A percentile compares a stretch with the other conserved stretches of the same genome.
phyloP scores from a whole-genome alignment of 2,113 vertebrate genomes.

The Thunnus maccoyii region DNA sequence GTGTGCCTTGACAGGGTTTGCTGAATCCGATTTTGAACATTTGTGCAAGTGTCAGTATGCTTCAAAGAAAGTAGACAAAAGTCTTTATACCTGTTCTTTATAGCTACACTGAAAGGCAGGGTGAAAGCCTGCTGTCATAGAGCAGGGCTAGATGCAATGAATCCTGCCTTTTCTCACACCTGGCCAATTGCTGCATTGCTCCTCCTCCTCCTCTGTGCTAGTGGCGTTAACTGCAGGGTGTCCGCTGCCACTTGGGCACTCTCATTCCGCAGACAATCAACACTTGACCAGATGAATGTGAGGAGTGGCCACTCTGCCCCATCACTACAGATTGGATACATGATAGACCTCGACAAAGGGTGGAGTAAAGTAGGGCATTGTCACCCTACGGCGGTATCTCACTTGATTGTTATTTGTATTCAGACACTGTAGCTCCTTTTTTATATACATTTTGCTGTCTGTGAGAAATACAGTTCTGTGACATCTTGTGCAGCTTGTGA shows the following conservation, averaged over 20 bases:
- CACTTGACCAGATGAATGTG: constrained; percentile 62
- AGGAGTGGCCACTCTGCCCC: constrained; percentile 54
- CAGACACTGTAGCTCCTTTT: background rate
- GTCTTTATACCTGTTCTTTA: too few species aligned
- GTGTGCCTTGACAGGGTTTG: too few species aligned
- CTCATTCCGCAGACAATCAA: constrained; percentile 60
- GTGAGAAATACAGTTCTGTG: constrained; percentile 27
- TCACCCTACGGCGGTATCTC: constrained; percentile 37
- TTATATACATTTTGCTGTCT: constrained; percentile 12
- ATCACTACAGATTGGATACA: constrained; percentile 56
- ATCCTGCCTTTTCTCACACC: too few species aligned
- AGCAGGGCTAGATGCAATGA: too few species aligned
- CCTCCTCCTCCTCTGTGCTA: constrained; percentile 14
- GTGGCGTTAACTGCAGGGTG: constrained; percentile 11
- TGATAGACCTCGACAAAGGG: constrained; percentile 36
- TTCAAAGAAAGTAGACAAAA: too few species aligned
- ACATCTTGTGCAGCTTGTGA: constrained; percentile 25
- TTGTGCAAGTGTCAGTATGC: too few species aligned
- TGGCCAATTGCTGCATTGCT: too few species aligned
- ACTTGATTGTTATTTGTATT: constrained; percentile 5
- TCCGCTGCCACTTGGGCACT: constrained; percentile 39
- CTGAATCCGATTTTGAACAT: too few species aligned
- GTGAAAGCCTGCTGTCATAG: too few species aligned
- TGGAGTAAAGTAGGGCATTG: constrained; percentile 24
- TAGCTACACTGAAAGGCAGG: too few species aligned